Conservation (phyloP, 2,888 invertebrate species). For the Phymatocera aterrima region DNA sequence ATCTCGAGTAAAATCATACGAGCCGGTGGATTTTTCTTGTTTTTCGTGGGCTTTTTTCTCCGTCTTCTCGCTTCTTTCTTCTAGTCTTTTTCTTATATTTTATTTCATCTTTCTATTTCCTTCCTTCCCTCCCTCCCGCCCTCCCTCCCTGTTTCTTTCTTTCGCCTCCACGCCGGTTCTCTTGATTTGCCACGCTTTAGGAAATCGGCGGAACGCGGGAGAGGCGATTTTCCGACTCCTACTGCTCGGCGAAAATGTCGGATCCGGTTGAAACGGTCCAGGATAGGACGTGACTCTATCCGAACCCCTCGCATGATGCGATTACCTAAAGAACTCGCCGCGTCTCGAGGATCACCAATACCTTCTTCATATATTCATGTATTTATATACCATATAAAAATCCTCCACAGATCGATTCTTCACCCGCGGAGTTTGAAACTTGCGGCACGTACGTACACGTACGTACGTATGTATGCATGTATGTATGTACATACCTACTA, state of each 20-base stretch:
- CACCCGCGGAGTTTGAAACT: too few relatives aligned
- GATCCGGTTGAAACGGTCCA: background rate
- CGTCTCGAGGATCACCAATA: slow-evolving; percentile 5
- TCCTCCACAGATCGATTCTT: too few relatives aligned
- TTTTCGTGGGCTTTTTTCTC: background rate
- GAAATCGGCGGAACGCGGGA: background rate
- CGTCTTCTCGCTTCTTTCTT: background rate
- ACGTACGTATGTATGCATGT: background rate
- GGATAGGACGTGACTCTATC: slow-evolving; percentile 35
- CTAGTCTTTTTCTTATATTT: background rate
- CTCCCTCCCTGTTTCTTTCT: background rate
- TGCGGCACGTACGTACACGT: background rate
- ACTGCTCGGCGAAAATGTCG: slow-evolving; percentile 20
- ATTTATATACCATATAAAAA: too few relatives aligned
- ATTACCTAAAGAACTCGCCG: slow-evolving; percentile 15
- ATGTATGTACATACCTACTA: background rate
- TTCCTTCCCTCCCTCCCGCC: background rate
- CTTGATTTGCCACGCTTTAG: slow-evolving; percentile 1
- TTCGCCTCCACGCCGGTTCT: too few relatives aligned
- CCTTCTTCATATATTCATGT: too few relatives aligned
- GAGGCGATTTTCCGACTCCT: slow-evolving; percentile 15
- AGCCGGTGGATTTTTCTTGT: background rate
- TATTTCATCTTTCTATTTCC: too few relatives aligned
- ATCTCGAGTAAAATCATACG: slow-evolving; percentile 45
- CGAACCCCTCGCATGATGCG: background rate